Percentiles rank a stretch among this genome's conserved stretches.
These are phyloP conservation scores for Panorpa germanica DNA, from an alignment of 2,888 invertebrate genomes.

Conservation along the genomic window DNA sequence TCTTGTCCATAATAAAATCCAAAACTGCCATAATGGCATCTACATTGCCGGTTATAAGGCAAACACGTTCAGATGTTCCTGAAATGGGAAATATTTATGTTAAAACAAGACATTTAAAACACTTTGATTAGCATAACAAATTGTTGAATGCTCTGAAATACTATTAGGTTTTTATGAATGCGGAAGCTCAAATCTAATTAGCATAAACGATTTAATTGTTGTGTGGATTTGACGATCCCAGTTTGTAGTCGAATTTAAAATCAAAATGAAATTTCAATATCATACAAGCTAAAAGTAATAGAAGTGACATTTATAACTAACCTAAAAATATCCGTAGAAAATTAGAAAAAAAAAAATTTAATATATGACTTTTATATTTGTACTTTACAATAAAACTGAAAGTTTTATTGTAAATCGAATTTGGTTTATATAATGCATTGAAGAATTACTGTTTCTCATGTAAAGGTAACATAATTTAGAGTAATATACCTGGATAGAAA, in stretches of 20 bases:
- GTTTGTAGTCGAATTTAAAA: no score
- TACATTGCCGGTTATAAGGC: constrained; percentile 78
- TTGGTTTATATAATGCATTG: neutral
- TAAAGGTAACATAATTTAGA: neutral
- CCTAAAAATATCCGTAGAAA: no score
- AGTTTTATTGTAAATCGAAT: neutral
- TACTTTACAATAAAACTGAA: neutral
- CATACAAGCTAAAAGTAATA: no score
- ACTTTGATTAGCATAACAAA: no score
- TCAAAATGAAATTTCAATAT: no score
- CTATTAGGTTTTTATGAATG: no score
- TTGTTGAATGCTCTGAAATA: no score
- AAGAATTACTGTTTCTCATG: neutral
- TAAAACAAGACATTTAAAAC: constrained; percentile 6
- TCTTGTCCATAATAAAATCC: constrained; percentile 90
- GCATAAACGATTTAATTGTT: no score
- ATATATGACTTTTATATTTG: neutral
- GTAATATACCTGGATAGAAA: constrained; percentile 85
- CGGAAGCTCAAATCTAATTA: no score
- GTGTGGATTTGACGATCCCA: no score
- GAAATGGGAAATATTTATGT: constrained; percentile 17
- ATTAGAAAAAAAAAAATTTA: constrained; percentile 4
- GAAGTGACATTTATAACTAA: no score
- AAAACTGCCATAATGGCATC: constrained; percentile 82
- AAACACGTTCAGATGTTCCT: constrained; percentile 89